Base-by-base conservation (phyloP, 1,140 invertebrate genomes). In the Berghia stephanieae region DNA sequence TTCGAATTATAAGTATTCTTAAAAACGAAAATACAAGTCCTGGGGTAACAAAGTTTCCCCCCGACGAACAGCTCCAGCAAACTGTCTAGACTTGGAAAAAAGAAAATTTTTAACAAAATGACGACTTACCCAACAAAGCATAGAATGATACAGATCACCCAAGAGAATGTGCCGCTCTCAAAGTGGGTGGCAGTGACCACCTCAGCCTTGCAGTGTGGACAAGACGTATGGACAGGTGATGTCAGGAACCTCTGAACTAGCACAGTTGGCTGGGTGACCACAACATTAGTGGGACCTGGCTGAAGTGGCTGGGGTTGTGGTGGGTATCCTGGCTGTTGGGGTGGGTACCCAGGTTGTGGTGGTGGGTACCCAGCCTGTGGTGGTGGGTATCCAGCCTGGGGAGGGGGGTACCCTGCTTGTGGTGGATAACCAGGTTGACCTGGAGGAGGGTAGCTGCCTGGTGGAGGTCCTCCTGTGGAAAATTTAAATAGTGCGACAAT, bases 141-240 rank as follows among this genome's bases (percentile, higher is more conserved):
- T 21, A 85, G 71, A 42, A 83, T 66, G 46, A 78, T 27, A 44
- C 81, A 83, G 27, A 81, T 49, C 5, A 86, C 44, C 82, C 82
- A 86, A 31, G 80, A 79, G 31, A 85, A 78, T n/a, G 81, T 82
- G 27, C 85, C 85, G 57, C 73, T 75, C 43, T 83, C 81, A 75
- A 81, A 84, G 38, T 71, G 55, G 6, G 81, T 82, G 16, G 78
- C 78, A 5, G 85, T 86, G 31, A 85, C 46, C 40, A 86, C 83
- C 10, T 85, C 80, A 18, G 83, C 82, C 8, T 73, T 69, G 78
- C 85, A 86, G 55, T 80, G 66, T 13, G 84, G 83, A 52, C 85
- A 86, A 31, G 6, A 34, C 13, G 78, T 83, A 36, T 80, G 79
- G 0, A 84, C 82, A 0, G 83, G 80, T 1, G 55, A 42, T 57